These are phyloP conservation scores for Papilio helenus DNA, from an alignment of 1,140 invertebrate species.

Conservation along the genomic window DNA sequence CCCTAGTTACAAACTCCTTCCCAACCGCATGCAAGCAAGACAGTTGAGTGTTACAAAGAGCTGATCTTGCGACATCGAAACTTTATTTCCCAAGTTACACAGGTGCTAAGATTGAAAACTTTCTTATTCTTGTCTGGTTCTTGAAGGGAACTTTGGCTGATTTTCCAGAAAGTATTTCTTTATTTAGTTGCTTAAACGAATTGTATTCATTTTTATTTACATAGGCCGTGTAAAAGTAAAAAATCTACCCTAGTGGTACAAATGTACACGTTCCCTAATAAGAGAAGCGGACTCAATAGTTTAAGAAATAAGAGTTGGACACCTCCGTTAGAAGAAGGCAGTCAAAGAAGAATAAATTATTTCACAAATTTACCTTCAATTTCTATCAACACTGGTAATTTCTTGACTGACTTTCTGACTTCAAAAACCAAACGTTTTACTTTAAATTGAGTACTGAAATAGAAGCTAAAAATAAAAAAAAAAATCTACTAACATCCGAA, in stretches of 20 bases:
- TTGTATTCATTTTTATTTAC: neutral
- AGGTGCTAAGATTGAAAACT: conserved; percentile 21
- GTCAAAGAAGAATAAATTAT: too few species aligned
- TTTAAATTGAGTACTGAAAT: neutral
- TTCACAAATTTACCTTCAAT: too few species aligned
- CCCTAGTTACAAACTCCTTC: neutral
- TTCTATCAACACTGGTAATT: too few species aligned
- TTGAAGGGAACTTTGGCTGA: neutral
- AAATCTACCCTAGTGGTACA: too few species aligned
- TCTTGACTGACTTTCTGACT: neutral
- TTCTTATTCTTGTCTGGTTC: neutral
- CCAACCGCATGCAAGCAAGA: neutral
- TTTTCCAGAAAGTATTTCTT: conserved; percentile 2
- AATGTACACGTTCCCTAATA: too few species aligned
- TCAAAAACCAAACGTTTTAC: neutral
- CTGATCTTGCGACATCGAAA: conserved; percentile 2
- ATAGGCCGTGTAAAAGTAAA: too few species aligned
- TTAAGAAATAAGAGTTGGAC: too few species aligned
- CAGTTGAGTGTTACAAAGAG: conserved; percentile 20
- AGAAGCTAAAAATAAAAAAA: too few species aligned
- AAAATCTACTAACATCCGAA: neutral
- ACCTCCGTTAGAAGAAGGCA: too few species aligned
- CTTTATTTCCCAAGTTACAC: conserved; percentile 19
- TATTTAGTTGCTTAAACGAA: neutral
- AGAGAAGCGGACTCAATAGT: too few species aligned